Evolutionary conservation across 2,113 vertebrate species (phyloP).

Genomic region (Marmota monax): DNA sequence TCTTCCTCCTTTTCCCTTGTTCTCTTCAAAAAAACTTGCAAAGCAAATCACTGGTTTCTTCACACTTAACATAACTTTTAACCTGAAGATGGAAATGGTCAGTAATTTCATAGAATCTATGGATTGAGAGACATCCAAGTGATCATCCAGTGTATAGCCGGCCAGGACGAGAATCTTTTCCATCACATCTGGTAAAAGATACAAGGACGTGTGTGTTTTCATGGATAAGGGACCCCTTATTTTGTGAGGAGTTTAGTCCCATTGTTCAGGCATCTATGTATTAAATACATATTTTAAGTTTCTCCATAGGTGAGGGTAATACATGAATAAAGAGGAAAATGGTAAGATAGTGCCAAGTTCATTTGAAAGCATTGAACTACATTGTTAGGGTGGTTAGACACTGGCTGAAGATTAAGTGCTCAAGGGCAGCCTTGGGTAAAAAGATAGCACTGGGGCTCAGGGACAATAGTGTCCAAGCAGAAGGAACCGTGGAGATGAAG

Average conservation of each 20-base stretch:
- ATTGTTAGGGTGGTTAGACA: not conserved
- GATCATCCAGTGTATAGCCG: not conserved
- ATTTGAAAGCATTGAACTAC: not conserved
- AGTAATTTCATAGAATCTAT: not conserved
- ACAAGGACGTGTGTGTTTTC: not conserved
- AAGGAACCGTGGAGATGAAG: not conserved
- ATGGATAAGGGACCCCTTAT: not conserved
- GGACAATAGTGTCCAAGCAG: not conserved
- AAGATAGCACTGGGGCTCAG: not conserved
- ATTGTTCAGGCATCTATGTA: not conserved
- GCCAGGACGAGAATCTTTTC: not conserved
- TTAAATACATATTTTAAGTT: not conserved
- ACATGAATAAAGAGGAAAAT: not conserved
- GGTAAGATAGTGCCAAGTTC: not conserved
- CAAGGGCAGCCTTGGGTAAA: not conserved
- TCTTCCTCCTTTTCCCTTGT: not conserved
- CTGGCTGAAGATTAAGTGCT: not conserved
- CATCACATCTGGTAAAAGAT: not conserved
- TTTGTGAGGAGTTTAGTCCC: not conserved
- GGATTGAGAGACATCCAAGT: not conserved
- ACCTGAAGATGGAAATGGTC: not conserved
- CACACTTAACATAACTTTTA: not conserved
- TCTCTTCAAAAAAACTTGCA: not conserved
- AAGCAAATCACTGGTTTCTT: constrained; percentile 41
- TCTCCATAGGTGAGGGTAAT: not conserved